Conservation (phyloP, 2,888 invertebrate species). For the Drosophila phalerata region DNA sequence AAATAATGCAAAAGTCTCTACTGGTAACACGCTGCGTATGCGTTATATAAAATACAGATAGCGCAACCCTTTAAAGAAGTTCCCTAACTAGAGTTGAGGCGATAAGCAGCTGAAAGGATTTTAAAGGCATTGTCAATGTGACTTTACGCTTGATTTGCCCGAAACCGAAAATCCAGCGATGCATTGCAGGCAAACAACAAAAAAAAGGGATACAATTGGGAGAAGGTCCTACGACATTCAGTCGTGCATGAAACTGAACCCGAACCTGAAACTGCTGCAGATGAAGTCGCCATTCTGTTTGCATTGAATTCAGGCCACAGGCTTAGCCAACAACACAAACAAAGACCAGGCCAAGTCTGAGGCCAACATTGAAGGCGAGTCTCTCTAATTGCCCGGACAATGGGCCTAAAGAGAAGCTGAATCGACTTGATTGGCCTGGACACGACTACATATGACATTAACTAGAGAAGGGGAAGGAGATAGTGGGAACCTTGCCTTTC, state of each 20-base stretch:
- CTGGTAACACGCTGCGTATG: slow-evolving; percentile 44
- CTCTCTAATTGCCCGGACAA: slow-evolving; percentile 55
- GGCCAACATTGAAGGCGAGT: slow-evolving; percentile 12
- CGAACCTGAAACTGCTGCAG: slow-evolving; percentile 48
- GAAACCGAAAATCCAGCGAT: slow-evolving; percentile 63
- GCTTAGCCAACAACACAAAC: slow-evolving; percentile 25
- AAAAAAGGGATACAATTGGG: slow-evolving; percentile 37
- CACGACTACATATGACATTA: slow-evolving; percentile 2
- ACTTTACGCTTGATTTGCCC: slow-evolving; percentile 75
- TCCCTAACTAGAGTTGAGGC: not conserved
- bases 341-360: not conserved
- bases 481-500: slow-evolving; percentile 16
- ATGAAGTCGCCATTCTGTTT: slow-evolving; percentile 60
- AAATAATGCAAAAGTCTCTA: slow-evolving; percentile 57
- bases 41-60: slow-evolving; percentile 30
- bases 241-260: slow-evolving; percentile 70
- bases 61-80: slow-evolving; percentile 33
- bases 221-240: slow-evolving; percentile 23
- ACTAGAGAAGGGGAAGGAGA: not conserved
- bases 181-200: slow-evolving; percentile 43
- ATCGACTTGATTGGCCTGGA: slow-evolving; percentile 47
- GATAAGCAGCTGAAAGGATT: slow-evolving; percentile 45
- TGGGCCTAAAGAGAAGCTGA: slow-evolving; percentile 20
- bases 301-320: slow-evolving; percentile 61
- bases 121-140: slow-evolving; percentile 53